These are phyloP conservation scores for Sciurus carolinensis DNA, from an alignment of 2,797 vertebrate genomes.

Conservation along the genomic window DNA sequence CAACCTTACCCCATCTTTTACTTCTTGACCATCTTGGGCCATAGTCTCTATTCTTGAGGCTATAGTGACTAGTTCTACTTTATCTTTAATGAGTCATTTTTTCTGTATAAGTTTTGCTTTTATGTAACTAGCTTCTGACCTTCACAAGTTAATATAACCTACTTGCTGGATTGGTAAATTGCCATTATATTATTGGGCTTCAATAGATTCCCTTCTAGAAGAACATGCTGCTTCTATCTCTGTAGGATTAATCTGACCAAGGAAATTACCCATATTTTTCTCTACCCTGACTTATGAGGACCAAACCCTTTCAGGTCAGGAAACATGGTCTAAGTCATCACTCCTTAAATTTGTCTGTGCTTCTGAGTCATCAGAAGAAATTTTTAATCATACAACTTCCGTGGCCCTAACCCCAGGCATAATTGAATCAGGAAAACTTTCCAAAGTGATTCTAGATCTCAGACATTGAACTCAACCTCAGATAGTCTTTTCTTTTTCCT, in stretches of 20 bases:
- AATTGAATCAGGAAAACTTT: constrained; percentile 4
- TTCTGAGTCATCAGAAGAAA: constrained; percentile 32
- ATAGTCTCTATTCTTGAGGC: neutral
- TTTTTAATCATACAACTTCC: constrained; percentile 2
- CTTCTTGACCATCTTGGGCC: too few relatives aligned
- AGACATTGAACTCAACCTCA: neutral
- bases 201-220: neutral
- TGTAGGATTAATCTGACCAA: constrained; percentile 57
- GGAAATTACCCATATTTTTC: constrained; percentile 54
- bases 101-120: constrained; percentile 37
- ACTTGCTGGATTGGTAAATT: constrained; percentile 36
- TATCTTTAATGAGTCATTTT: neutral
- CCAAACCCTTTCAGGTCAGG: constrained; percentile 48
- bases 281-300: constrained; percentile 40
- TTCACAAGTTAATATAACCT: constrained; percentile 60
- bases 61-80: neutral
- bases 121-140: constrained; percentile 51
- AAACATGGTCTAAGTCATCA: constrained; percentile 11
- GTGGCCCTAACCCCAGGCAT: neutral
- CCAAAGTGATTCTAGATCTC: neutral
- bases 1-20: neutral
- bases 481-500: neutral
- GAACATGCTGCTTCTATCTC: constrained; percentile 26
- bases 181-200: constrained; percentile 10
- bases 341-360: constrained; percentile 10